These are phyloP conservation scores for Silurus meridionalis DNA, from an alignment of 2,113 vertebrate genomes.

Conservation along the genomic window DNA sequence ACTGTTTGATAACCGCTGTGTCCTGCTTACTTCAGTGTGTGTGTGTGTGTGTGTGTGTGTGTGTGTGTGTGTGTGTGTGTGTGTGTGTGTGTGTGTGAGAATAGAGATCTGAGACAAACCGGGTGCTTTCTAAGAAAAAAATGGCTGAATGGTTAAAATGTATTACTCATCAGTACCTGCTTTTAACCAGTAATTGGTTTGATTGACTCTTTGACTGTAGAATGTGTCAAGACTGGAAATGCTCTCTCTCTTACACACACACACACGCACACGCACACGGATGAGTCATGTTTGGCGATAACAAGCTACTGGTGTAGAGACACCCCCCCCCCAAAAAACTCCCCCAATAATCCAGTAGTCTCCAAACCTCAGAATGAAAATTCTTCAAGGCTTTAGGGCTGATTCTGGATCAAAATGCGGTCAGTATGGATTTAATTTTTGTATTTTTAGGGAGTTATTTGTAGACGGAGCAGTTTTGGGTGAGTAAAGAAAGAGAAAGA, in stretches of 20 bases:
- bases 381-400: not conserved
- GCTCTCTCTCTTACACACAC: not conserved
- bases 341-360: too few species aligned
- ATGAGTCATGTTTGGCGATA: not conserved
- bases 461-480: not conserved
- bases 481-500: not conserved
- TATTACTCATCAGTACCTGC: not conserved
- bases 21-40: not conserved
- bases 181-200: not conserved
- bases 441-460: not conserved
- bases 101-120: not conserved
- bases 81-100: too few species aligned
- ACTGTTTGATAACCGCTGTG: not conserved
- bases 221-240: not conserved
- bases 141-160: not conserved
- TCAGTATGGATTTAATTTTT: not conserved
- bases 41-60: not conserved
- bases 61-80: too few species aligned
- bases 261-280: not conserved
- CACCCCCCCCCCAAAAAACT: too few species aligned
- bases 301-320: not conserved
- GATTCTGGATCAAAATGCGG: not conserved
- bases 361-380: not conserved
- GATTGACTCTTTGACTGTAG: not conserved
- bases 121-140: not conserved